phyloP scores from a whole-genome alignment of 1,140 invertebrate species.

The Ceratoteleas bidentatus region DNA sequence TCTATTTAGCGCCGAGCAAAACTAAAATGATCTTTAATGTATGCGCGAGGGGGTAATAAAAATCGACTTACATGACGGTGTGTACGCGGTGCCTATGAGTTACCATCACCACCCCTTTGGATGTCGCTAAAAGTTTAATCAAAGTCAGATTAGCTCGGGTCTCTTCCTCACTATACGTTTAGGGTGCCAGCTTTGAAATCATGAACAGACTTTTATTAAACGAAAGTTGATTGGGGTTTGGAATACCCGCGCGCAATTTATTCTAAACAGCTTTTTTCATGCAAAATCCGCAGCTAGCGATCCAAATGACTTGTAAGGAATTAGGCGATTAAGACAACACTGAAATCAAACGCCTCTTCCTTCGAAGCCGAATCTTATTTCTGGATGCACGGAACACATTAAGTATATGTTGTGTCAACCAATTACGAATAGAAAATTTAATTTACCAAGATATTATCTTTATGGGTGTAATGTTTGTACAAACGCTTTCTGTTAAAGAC shows the following conservation, averaged over 20 bases:
- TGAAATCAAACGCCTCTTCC: too few species aligned
- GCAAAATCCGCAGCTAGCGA: slow-evolving; percentile 45
- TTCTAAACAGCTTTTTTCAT: slow-evolving; percentile 71
- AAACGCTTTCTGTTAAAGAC: slow-evolving; percentile 64
- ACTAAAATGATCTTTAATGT: slow-evolving; percentile 69
- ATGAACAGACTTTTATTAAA: slow-evolving; percentile 74
- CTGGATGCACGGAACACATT: too few species aligned
- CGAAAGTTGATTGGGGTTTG: slow-evolving; percentile 76
- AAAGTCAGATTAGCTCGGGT: slow-evolving; percentile 80
- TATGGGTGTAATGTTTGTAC: slow-evolving; percentile 58
- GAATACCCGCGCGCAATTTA: slow-evolving; percentile 74
- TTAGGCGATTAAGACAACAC: too few species aligned
- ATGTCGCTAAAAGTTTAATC: slow-evolving; percentile 81
- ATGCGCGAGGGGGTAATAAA: slow-evolving; percentile 78
- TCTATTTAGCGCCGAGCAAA: slow-evolving; percentile 52
- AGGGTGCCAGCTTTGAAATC: slow-evolving; percentile 62
- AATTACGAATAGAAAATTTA: slow-evolving; percentile 44
- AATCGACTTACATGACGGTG: slow-evolving; percentile 77
- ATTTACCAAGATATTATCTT: slow-evolving; percentile 45
- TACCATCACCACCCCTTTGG: slow-evolving; percentile 75
- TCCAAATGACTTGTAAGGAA: slow-evolving; percentile 31
- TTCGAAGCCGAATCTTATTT: too few species aligned
- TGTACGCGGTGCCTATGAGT: slow-evolving; percentile 62
- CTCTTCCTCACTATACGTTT: slow-evolving; percentile 58
- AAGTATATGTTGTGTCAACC: too few species aligned